Base-by-base conservation (phyloP, 2,888 invertebrate species). In the Sphaerophoria taeniata region DNA sequence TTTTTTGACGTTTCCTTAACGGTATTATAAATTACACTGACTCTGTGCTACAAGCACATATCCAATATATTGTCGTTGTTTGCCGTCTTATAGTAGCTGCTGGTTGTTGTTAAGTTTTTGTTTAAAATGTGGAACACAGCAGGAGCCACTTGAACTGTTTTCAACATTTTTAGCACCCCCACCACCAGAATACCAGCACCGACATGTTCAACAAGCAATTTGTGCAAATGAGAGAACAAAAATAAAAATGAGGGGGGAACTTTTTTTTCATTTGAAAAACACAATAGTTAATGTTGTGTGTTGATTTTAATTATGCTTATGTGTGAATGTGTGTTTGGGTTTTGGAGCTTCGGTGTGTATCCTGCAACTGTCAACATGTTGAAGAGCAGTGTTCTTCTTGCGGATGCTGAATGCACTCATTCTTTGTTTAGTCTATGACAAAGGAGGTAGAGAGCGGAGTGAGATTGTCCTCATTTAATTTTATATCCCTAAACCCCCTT, bases 81-180 rank as follows among this genome's bases (percentile, higher is more conserved):
- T 6, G n/a, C 14, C 5, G 56, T 58, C 4, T 9, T 14, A 14
- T 56, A 0, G 58, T 11, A 16, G 16, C 36, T n/a, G 39, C 16
- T n/a, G 16, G 60, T 65, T 75, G 60, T 72, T 58, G 45, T 60
- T 76, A 43, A 11, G n/a, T 34, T 58, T 14, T 45, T 56, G 56
- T 56, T 63, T 24, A 55, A 69, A 45, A 81, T 67, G 70, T 76
- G 75, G 75, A 61, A 69, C 76, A 81, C 85, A 76, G 63, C 85
- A 69, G 73, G 85, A 81, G 58, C 63, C 24, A 85, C 85, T 80
- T 84, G 80, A 84, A 80, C 84, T 80, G 67, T 80, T 73, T 24
- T 67, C 61, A 47, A 65, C 51, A 51, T 76, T 58, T 80, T 80
- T 63, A 63, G 36, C 60, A 69, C 49, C 55, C 47, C 9, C 43